Base-by-base conservation (phyloP, 2,888 invertebrate genomes). In the Itoplectis maculator region DNA sequence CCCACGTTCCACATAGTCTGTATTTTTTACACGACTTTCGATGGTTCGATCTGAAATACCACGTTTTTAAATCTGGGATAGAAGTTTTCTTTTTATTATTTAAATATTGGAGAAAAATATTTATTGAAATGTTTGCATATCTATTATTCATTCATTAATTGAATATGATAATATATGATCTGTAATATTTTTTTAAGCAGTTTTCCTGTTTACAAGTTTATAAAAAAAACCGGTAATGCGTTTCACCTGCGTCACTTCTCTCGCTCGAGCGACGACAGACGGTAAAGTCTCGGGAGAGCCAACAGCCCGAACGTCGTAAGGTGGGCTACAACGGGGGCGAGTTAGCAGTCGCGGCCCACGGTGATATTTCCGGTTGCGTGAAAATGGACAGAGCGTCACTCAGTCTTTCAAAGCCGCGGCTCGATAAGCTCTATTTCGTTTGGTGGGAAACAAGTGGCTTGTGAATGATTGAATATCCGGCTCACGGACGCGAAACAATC, bases 351-450 rank as follows among this genome's bases (percentile, higher is more conserved):
- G 54, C 79, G 56, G 69, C 73, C 79, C 79, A 79, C 81, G 61
- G 37, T 69, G 69, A 54, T 20, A 79, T 82, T 82, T 82, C 82
- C 82, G 82, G 82, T 79, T 72, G 82, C 70, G 75, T 70, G 74
- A 66, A 79, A 79, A 75, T 35, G 42, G 65, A 75, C 70, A 66
- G 45, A 29, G 49, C 47, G 61, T n/a, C 29, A 40, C 9, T n/a
- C 54, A 11, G 29, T 37, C 20, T 42, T 29, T 51, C 42, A 35
- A 23, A 49, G 49, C 70, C 29, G 29, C 29, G 63, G 23, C 20
- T 75, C 37, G 35, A 59, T 59, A 23, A 23, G 35, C 23, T 61
- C 59, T 72, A 61, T 51, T 51, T 54, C 51, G 65, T 61, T 51
- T 40, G 65, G 56, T 4, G 11, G 9, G 18, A 29, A 29, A 75